Evolutionary conservation across 2,888 invertebrate genomes (phyloP), one percentile per base, ranked within the genome.

Genomic region (Spodoptera picta): DNA sequence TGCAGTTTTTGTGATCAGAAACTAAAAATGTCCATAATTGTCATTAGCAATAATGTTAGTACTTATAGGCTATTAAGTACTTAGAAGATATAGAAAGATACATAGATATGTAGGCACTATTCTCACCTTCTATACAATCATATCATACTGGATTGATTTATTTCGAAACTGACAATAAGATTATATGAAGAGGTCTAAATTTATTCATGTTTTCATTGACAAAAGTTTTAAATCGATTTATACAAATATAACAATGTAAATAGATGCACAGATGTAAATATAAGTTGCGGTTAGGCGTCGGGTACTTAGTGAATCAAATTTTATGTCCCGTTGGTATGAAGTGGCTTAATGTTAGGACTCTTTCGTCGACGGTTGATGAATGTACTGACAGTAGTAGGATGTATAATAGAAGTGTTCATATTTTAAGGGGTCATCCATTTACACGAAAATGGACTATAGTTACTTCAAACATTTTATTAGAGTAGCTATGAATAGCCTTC

Each of bases 41-140:
- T 79, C 71, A 69, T 60, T 81, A 87, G 84, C 86, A 88, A 87
- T 87, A 87, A 86, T 83, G 69, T 76, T 79, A 81, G 87, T 87
- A 88, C 87, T 86, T 87, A 87, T 84, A 83, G 73, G 78, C 77
- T 81, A 41, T 67, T 55, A 73, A 78, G 84, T 90, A 89, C 88
- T 89, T 89, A 88, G 81, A 76, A 54, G 27, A 66, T 59, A 52
- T 69, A 69, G 58, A 66, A 54, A 43, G 47, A 76, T 56, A 56
- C 51, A 56, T 73, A 75, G 58, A 56, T 48, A 62, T 45, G 44
- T 72, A 72, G 66, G 55, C 44, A 55, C 46, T 59, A 43, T 61
- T 65, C 53, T 70, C 67, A 64, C 36, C 74, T 77, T 79, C 80
- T 72, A 54, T 74, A 71, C 64, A 69, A 66, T 50, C 56, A 67